phyloP scores from a whole-genome alignment of 2,888 invertebrate species.

The Congeria kusceri region DNA sequence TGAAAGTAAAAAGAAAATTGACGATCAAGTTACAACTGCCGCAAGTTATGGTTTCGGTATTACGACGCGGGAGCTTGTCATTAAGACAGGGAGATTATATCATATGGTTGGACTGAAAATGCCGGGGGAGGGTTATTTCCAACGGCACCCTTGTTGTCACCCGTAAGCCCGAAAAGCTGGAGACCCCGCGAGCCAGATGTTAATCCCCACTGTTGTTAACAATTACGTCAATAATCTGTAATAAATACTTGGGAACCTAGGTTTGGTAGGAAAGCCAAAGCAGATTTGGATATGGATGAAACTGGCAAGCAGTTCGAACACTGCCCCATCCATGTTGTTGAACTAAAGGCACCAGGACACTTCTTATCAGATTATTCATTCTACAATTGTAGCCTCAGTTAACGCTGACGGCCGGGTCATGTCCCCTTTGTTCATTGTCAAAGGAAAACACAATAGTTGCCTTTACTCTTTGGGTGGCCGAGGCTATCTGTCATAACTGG shows the following conservation, averaged over 20 bases:
- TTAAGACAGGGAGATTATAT: background rate
- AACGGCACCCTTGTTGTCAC: background rate
- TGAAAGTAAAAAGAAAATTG: background rate
- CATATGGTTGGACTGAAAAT: background rate
- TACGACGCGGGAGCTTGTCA: background rate
- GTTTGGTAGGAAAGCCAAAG: background rate
- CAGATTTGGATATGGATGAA: constrained; percentile 45
- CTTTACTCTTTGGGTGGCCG: constrained; percentile 26
- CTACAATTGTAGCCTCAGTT: constrained; percentile 45
- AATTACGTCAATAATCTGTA: background rate
- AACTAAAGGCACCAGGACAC: constrained; percentile 30
- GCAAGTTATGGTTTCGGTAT: too few species aligned
- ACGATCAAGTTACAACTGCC: background rate
- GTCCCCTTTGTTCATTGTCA: constrained; percentile 15
- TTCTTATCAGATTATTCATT: background rate
- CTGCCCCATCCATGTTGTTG: constrained; percentile 40
- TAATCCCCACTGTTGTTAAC: background rate
- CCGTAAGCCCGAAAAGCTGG: background rate
- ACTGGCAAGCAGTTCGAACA: constrained; percentile 31
- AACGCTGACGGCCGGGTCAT: constrained; percentile 43
- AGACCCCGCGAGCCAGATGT: background rate
- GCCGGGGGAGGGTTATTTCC: background rate
- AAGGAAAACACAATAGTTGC: constrained; percentile 18
- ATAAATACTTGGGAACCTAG: background rate
- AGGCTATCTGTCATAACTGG: constrained; percentile 13